A percentile compares a stretch with the other conserved stretches of the same genome.
Evolutionary conservation across 2,113 vertebrate species (phyloP).

Genomic region (Salvator merianae): DNA sequence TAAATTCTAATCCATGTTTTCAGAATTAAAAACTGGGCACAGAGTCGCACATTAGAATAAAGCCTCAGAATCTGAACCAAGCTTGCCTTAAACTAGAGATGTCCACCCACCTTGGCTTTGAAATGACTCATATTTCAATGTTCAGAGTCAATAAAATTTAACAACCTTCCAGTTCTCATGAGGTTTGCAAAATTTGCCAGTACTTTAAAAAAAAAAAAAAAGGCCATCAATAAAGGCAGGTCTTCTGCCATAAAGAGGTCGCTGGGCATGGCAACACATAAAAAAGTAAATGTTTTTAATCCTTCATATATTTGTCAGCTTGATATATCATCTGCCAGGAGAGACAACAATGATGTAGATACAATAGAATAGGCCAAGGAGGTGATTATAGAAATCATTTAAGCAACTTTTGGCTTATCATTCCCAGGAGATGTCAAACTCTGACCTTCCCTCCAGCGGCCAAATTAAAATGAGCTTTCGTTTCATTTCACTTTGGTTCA

Average conservation of each 20-base stretch:
- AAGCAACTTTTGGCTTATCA: neutral
- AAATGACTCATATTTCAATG: neutral
- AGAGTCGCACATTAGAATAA: neutral
- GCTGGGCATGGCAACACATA: neutral
- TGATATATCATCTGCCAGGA: conserved; percentile 8
- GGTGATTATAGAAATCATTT: neutral
- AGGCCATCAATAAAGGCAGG: neutral
- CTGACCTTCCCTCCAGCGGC: neutral
- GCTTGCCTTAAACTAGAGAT: neutral
- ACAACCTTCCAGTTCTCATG: neutral
- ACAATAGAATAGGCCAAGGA: neutral
- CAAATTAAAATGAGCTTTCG: neutral
- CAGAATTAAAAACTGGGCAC: neutral
- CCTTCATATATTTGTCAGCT: neutral
- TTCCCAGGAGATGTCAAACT: neutral
- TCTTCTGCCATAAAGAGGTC: neutral
- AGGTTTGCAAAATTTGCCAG: conserved; percentile 13
- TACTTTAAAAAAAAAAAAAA: conserved; percentile 1
- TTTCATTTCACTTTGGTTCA: neutral
- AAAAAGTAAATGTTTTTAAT: neutral
- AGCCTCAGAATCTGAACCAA: neutral
- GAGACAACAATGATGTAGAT: neutral
- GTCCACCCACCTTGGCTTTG: neutral
- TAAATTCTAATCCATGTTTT: conserved; percentile 13
- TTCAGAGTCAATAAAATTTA: neutral